Evolutionary conservation across 1,140 invertebrate species (phyloP), one percentile per base, ranked within the genome.

Genomic region (Drosophila grimshawi): DNA sequence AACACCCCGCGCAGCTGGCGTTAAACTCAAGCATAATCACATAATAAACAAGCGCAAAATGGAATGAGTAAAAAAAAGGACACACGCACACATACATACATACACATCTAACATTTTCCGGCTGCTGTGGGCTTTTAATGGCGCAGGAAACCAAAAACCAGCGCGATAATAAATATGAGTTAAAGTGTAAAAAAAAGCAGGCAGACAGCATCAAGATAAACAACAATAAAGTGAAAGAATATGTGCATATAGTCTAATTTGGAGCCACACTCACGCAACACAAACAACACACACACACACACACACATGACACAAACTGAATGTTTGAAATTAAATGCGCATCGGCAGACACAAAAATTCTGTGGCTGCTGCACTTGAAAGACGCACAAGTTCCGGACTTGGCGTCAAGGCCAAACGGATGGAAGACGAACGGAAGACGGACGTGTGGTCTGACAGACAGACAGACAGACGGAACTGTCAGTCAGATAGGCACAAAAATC

Each of bases 1-100:
- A 72, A 46, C 61, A 49, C 39, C 33, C 57, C 48, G 55, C 51
- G 65, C 73, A 74, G 70, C 61, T 61, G 73, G 65, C 70, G 76
- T 76, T 88, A 75, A 89, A 88, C 69, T 88, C 66, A 67, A 66
- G 81, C 86, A 89, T 89, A 89, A 89, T 89, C 85, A 90, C 85
- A 89, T 89, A 89, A 89, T 89, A 89, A 89, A 89, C 76, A 89
- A 72, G 49, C 46, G 64, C 39, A 27, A 27, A 32, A 65, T 72
- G 69, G 46, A 45, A 59, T 33, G 45, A 51, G 64, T 27, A 39
- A 35, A 61, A 53, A 62, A 60, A 43, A 43, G 57, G 57, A 51
- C 46, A 32, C 51, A 6, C 51, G 11, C 11, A 46, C 41, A 55
- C 29, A 43, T 8, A 48, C 35, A 64, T n/a, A 39, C 46, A 45